phyloP scores from a whole-genome alignment of 2,888 invertebrate species.

The Drosophila pseudotakahashii region DNA sequence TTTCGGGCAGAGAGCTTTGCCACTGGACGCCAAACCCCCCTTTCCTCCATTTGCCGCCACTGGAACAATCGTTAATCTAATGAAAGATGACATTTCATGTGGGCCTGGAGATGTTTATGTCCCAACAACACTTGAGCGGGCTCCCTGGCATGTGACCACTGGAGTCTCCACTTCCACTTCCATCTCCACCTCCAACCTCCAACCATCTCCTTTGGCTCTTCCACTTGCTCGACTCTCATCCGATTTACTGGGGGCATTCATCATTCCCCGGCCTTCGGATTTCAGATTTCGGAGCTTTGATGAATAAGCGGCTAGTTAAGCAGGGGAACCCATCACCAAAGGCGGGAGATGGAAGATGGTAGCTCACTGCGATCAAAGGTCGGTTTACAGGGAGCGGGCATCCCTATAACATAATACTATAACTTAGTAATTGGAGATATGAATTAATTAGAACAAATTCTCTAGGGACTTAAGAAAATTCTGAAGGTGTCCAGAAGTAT shows the following conservation, averaged over 20 bases:
- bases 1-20: slow-evolving; percentile 62
- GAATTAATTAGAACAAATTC: background rate
- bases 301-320: slow-evolving; percentile 67
- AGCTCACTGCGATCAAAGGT: slow-evolving; percentile 54
- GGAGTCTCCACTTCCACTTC: background rate
- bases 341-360: background rate
- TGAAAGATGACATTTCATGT: slow-evolving; percentile 72
- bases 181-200: no score
- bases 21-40: slow-evolving; percentile 9
- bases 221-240: slow-evolving; percentile 44
- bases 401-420: no score
- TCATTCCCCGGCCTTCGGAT: slow-evolving; percentile 47
- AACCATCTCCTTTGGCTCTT: slow-evolving; percentile 11
- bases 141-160: slow-evolving; percentile 22
- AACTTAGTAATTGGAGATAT: background rate
- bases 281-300: slow-evolving; percentile 38
- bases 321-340: slow-evolving; percentile 23
- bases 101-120: slow-evolving; percentile 37
- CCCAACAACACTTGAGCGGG: slow-evolving; percentile 43
- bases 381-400: slow-evolving; percentile 45
- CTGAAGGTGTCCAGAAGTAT: background rate
- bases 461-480: background rate
- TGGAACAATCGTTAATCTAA: slow-evolving; percentile 73
- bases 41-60: slow-evolving; percentile 4
- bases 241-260: slow-evolving; percentile 65